Evolutionary conservation across 2,797 vertebrate species (phyloP), one percentile per base, ranked within the genome.

Genomic region (Taenioides sp.): DNA sequence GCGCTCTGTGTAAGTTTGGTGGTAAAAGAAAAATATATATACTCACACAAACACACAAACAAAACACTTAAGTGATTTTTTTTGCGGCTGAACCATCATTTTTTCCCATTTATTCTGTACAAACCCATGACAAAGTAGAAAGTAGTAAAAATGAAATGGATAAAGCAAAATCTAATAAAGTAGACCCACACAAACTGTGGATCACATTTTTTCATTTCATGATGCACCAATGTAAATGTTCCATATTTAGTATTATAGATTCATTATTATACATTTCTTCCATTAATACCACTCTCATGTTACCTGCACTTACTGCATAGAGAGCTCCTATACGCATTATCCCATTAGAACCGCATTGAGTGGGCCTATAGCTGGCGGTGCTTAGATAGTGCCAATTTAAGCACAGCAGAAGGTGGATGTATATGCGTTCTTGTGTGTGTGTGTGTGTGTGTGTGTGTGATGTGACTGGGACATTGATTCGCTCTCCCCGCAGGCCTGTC

Each of bases 341-440:
- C 58, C 31, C 60, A 62, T 62, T 62, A 34, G 60, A 34, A n/a
- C 1, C 1, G 16, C 14, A 20, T 3, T 25, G 54, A 60, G 59
- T 17, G 28, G 60, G 7, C 20, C 28, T 37, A 7, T 28, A 58
- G 55, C 55, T 58, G 55, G 22, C 4, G 23, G 22, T n/a, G 55
- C 54, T 55, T 55, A 23, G 34, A 76, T 31, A n/a, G 70, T 68
- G 74, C 73, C 69, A 34, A 31, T 72, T 59, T 22, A 14, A 12
- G 16, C 12, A n/a, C 31, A n/a, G 65, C n/a, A 65, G 28, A 27
- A 14, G 40, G 50, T 55, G 50, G 40, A 67, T 27, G 28, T 37
- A 4, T 7, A 11, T 5, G 27, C 2, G 58, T 2, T 27, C 18
- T 3, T 18, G 60, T 37, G 60, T 20, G 25, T 28, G 17, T 31